Base-by-base conservation (phyloP, 2,797 vertebrate species). In the Smutsia temminckii region DNA sequence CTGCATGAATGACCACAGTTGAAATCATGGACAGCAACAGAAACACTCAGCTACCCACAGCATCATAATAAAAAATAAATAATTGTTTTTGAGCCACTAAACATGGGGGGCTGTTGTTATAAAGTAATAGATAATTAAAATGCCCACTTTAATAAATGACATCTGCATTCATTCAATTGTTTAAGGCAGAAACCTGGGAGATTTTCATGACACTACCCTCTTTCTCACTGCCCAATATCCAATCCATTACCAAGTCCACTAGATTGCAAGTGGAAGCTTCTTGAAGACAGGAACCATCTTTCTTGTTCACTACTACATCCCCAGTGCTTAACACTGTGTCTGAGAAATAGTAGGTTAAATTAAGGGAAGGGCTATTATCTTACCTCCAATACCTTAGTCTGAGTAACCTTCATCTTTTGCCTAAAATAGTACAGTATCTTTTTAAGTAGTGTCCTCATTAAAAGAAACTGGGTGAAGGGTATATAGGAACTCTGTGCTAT, bases 331-430 rank as follows among this genome's bases (percentile, higher is more conserved):
- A 53, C 25, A 55, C 9, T 32, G 27, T 83, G 37, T 68, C 21
- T 51, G 64, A 93, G 10, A 59, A 18, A 93, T 29, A 83, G 29
- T 25, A 92, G 37, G 61, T 69, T 95, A 92, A 92, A 84, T 92
- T 89, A 66, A 93, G 51, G 18, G 27, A 49, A 85, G 12, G 66
- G 2, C 11, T 75, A 25, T 77, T 89, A 71, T 75, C 9, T 84
- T 71, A 53, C 11, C 25, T 51, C 53, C 53, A 81, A 53, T 5
- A 75, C 1, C 11, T 77, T 69, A 57, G 21, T 64, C 68, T 29
- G 23, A 79, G 49, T 79, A 69, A 71, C 23, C 42, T 89, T 85
- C 34, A 57, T 86, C 17, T 89, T 90, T 89, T 93, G 53, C 11
- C 5, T 63, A 66, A 94, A 91, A 79, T 78, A 71, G 9, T 83